Conservation (phyloP, 2,888 invertebrate species). For the Lasioglossum figueresi region DNA sequence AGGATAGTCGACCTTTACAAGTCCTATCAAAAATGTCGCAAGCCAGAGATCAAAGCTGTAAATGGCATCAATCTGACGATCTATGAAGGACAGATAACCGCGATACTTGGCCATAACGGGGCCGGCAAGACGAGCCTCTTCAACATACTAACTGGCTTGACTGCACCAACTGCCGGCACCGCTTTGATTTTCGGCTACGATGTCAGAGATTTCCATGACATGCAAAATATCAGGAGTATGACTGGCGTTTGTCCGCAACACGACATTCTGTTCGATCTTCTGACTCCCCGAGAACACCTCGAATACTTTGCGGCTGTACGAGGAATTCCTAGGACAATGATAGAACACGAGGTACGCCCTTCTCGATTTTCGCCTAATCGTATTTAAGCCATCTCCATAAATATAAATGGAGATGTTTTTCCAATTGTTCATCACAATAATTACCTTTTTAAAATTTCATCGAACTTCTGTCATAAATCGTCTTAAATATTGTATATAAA, state of each 20-base stretch:
- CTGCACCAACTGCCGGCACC: constrained; percentile 89
- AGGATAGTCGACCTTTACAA: constrained; percentile 90
- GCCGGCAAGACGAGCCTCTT: constrained; percentile 95
- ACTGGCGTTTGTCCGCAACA: constrained; percentile 95
- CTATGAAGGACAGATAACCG: constrained; percentile 94
- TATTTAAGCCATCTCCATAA: neutral
- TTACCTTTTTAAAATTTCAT: too few species aligned
- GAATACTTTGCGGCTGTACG: constrained; percentile 93
- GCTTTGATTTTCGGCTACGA: constrained; percentile 91
- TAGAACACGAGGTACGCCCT: constrained; percentile 78
- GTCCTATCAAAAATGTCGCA: constrained; percentile 89
- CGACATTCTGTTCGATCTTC: constrained; percentile 91
- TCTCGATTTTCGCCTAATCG: neutral
- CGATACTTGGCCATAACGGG: constrained; percentile 93
- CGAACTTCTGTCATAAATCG: neutral
- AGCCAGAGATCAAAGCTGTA: constrained; percentile 89
- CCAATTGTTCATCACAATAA: too few species aligned
- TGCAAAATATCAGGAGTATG: constrained; percentile 91
- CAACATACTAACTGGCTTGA: constrained; percentile 93
- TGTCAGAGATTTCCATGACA: constrained; percentile 90
- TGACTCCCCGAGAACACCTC: constrained; percentile 92
- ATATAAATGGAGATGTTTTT: too few species aligned
- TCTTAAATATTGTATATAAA: neutral
- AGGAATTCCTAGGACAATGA: constrained; percentile 84
- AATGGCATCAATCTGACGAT: constrained; percentile 92